phyloP scores from a whole-genome alignment of 2,888 invertebrate genomes.

The Xanthia icteritia region DNA sequence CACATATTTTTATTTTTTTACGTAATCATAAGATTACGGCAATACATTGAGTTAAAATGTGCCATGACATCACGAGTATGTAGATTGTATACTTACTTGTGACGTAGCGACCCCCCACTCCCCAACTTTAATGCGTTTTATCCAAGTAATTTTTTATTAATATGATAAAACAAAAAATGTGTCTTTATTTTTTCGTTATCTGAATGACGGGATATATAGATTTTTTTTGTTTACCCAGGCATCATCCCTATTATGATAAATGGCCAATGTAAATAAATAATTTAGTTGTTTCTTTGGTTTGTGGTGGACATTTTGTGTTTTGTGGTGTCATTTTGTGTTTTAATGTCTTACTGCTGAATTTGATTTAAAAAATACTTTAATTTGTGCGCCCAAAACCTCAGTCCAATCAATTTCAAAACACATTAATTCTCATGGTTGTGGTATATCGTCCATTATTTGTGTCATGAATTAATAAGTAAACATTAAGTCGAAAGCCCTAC shows the following conservation, averaged over 20 bases:
- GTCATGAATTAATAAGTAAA: background rate
- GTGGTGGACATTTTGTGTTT: slow-evolving; percentile 25
- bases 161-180: too few relatives aligned
- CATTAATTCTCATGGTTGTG: background rate
- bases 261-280: background rate
- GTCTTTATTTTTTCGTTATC: too few relatives aligned
- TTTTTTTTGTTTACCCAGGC: too few relatives aligned
- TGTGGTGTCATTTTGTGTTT: slow-evolving; percentile 43
- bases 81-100: too few relatives aligned
- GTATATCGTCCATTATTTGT: background rate
- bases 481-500: background rate
- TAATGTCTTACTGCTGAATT: slow-evolving; percentile 39
- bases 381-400: background rate
- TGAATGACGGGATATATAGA: too few relatives aligned
- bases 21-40: too few relatives aligned
- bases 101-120: too few relatives aligned
- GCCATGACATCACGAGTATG: too few relatives aligned
- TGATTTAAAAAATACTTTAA: background rate
- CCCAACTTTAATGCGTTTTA: too few relatives aligned
- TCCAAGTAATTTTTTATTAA: too few relatives aligned
- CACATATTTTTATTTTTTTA: too few relatives aligned
- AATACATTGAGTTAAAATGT: too few relatives aligned
- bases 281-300: slow-evolving; percentile 18
- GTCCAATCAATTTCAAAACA: background rate
- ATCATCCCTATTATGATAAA: background rate